Conservation (phyloP, 2,797 vertebrate genomes). For the Linurgus olivaceus region DNA sequence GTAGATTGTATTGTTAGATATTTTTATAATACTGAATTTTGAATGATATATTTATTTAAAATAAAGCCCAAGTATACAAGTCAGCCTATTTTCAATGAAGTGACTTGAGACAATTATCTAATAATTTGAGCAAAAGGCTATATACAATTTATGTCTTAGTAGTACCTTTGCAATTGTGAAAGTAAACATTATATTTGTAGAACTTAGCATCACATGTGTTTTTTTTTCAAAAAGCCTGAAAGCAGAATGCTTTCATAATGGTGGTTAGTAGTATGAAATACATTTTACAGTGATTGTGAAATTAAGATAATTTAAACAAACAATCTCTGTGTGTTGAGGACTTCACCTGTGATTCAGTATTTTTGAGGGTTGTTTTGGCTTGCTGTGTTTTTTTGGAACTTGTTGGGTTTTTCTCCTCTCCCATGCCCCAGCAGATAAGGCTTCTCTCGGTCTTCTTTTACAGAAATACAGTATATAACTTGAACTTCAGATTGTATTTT, state of each 20-base stretch:
- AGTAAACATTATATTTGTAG: not conserved
- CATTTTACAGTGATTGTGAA: not conserved
- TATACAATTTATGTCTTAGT: not conserved
- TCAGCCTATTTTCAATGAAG: not conserved
- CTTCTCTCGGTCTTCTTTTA: not conserved
- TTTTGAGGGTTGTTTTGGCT: not conserved
- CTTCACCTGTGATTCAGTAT: not conserved
- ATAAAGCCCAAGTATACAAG: not conserved
- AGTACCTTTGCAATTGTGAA: not conserved
- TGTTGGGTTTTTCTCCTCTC: not conserved
- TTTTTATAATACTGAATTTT: not conserved
- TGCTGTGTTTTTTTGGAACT: not conserved
- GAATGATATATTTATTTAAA: not conserved
- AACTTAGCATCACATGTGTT: accelerated
- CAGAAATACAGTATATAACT: not conserved
- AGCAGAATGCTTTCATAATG: not conserved
- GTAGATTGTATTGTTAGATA: not conserved
- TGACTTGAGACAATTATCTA: not conserved
- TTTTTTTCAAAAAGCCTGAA: not conserved
- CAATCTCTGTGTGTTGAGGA: not conserved
- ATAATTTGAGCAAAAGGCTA: not conserved
- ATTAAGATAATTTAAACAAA: not conserved
- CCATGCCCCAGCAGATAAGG: not conserved
- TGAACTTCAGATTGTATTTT: not conserved
- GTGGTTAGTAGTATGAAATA: not conserved